A percentile compares a stretch with the other conserved stretches of the same genome.
Evolutionary conservation across 2,113 vertebrate genomes (phyloP).

Genomic region (Bombycilla garrulus): DNA sequence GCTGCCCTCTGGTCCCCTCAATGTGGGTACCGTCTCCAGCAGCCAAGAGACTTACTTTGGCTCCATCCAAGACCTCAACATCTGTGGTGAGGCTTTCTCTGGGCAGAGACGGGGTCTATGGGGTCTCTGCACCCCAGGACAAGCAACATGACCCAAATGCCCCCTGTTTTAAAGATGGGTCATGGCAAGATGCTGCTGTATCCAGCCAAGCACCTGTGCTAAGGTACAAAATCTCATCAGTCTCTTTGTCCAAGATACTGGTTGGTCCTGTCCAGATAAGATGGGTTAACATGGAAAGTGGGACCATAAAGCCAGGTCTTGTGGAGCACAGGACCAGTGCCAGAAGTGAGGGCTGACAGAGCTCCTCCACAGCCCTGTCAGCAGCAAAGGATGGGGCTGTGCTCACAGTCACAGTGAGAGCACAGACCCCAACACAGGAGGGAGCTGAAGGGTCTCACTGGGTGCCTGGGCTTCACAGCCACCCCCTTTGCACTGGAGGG

Average conservation of each 20-base stretch:
- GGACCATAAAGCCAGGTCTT: not conserved
- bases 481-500: not conserved
- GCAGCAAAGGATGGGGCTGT: not conserved
- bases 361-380: not conserved
- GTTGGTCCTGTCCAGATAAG: not conserved
- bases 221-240: not conserved
- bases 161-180: not conserved
- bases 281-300: rapidly evolving
- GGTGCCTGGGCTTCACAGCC: not conserved
- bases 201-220: not conserved
- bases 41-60: not conserved
- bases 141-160: not conserved
- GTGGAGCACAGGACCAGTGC: not conserved
- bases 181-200: not conserved
- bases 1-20: not conserved
- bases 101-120: not conserved
- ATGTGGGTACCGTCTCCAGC: not conserved
- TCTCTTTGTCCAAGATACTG: not conserved
- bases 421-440: not conserved
- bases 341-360: not conserved
- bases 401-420: rapidly evolving
- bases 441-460: not conserved
- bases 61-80: not conserved
- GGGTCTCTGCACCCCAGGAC: not conserved
- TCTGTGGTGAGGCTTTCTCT: not conserved